Conservation (phyloP, 2,888 invertebrate genomes). For the Trachelus tabidus region DNA sequence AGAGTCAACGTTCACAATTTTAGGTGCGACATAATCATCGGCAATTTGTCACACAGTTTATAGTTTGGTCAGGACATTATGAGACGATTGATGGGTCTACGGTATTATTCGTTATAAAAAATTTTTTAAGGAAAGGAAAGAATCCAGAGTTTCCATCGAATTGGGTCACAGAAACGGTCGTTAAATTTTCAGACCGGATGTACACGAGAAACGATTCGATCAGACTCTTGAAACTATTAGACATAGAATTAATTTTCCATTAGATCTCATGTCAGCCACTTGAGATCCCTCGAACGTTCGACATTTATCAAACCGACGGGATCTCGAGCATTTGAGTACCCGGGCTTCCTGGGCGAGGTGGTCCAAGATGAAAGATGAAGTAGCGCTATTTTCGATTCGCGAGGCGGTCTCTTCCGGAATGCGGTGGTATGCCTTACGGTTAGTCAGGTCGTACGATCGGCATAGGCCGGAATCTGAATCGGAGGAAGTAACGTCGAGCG, state of each 20-base stretch:
- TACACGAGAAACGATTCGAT: not conserved
- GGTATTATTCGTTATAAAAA: not conserved
- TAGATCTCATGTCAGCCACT: not conserved
- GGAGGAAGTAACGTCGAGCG: not conserved
- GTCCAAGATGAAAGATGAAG: not conserved
- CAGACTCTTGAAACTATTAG: not conserved
- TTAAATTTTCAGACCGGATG: not conserved
- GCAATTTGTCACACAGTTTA: not conserved
- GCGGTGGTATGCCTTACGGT: not conserved
- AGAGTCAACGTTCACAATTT: conserved; percentile 6
- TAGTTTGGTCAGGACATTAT: not conserved
- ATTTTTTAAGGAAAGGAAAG: not conserved
- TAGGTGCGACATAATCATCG: not conserved
- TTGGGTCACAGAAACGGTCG: not conserved
- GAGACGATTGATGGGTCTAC: not conserved
- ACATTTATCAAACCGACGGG: not conserved
- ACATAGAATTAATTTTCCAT: not conserved
- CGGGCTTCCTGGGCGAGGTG: not conserved
- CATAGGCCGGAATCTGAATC: not conserved
- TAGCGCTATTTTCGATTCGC: conserved; percentile 4
- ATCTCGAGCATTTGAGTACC: not conserved
- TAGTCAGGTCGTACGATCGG: not conserved
- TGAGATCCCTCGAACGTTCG: conserved; percentile 3
- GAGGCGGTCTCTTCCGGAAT: conserved; percentile 1
- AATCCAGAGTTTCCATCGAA: not conserved